These are phyloP conservation scores for Propsilocerus akamusi DNA, from an alignment of 1,140 invertebrate genomes.

Conservation along the genomic window DNA sequence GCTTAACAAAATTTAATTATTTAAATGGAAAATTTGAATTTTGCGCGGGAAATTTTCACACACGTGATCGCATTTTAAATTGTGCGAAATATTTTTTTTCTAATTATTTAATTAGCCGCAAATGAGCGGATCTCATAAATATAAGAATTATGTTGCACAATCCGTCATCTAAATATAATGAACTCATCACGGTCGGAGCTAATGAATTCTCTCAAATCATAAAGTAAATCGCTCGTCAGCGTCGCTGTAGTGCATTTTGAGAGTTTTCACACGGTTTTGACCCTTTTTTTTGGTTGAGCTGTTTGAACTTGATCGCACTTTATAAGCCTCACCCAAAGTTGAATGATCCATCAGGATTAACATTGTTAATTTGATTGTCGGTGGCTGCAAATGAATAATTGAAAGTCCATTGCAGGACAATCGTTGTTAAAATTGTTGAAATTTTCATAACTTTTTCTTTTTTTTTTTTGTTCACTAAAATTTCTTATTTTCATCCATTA, in stretches of 20 bases:
- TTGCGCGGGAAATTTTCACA: not conserved
- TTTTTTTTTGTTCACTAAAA: too few relatives aligned
- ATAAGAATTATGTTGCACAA: constrained; percentile 1
- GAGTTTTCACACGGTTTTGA: not conserved
- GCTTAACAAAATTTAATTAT: not conserved
- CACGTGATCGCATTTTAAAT: not conserved
- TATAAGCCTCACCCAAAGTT: not conserved
- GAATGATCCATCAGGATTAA: not conserved
- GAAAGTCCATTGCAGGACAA: too few relatives aligned
- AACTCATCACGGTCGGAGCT: not conserved
- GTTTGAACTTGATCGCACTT: too few relatives aligned
- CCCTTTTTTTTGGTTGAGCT: too few relatives aligned
- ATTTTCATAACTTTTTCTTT: too few relatives aligned
- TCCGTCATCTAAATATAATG: constrained; percentile 1
- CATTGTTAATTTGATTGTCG: not conserved
- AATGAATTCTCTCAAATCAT: constrained; percentile 3
- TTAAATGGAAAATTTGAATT: not conserved
- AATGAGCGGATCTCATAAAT: not conserved
- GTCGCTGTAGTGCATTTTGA: not conserved
- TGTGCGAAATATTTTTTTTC: not conserved
- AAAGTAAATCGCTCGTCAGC: not conserved
- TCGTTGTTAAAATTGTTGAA: too few relatives aligned
- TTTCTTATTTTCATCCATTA: too few relatives aligned
- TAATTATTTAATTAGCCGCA: not conserved
- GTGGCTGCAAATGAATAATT: too few relatives aligned